Conservation (phyloP, 2,113 vertebrate genomes). For the Platysteira castanea region DNA sequence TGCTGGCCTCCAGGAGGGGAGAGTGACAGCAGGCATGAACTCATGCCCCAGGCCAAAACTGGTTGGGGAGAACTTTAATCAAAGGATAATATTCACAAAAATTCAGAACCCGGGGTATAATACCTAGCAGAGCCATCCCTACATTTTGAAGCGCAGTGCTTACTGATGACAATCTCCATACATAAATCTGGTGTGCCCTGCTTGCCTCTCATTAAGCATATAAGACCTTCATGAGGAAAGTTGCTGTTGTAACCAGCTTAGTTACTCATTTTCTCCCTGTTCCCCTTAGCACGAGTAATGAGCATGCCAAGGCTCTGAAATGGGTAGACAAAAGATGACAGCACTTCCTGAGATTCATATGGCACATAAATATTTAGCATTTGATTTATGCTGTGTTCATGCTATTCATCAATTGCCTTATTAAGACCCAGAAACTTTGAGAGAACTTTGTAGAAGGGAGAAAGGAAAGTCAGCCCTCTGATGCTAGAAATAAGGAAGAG, state of each 20-base stretch:
- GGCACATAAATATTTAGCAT: slow-evolving; percentile 2
- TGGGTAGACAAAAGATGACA: neutral
- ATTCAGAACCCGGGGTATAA: neutral
- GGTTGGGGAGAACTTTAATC: neutral
- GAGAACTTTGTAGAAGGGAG: neutral
- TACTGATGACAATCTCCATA: neutral
- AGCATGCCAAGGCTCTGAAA: neutral
- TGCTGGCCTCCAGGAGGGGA: neutral
- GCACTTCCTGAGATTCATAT: neutral
- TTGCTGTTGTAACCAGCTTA: neutral
- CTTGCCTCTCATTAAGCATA: neutral
- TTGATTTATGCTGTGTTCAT: neutral
- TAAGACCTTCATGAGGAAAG: neutral
- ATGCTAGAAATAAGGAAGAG: neutral
- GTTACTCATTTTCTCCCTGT: neutral
- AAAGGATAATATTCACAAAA: neutral
- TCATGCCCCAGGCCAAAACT: neutral
- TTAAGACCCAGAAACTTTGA: neutral
- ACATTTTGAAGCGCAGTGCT: neutral
- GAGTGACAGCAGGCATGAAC: neutral
- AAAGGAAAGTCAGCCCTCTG: neutral
- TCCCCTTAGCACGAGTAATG: neutral
- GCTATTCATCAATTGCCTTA: slow-evolving; percentile 15
- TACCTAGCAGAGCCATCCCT: neutral
- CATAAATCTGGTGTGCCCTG: neutral